phyloP scores from a whole-genome alignment of 2,888 invertebrate species.

The Anthophora plumipes region DNA sequence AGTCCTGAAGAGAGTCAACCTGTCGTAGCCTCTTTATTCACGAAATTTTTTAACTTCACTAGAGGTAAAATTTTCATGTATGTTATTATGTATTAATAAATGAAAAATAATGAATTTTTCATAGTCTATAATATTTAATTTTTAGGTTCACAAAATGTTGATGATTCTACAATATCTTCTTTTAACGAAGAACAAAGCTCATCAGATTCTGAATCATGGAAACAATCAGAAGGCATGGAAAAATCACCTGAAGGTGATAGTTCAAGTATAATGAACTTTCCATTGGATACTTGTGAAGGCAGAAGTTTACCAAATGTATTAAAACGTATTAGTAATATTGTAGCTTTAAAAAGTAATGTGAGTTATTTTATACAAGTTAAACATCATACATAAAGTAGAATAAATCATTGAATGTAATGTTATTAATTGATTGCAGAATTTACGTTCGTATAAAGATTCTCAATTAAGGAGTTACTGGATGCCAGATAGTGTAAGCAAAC shows the following conservation, averaged over 20 bases:
- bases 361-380: conserved; percentile 78
- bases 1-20: conserved; percentile 91
- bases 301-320: conserved; percentile 94
- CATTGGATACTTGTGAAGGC: conserved; percentile 88
- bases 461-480: conserved; percentile 98
- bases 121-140: background rate
- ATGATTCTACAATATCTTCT: conserved; percentile 70
- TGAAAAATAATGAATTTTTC: background rate
- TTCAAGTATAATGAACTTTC: conserved; percentile 77
- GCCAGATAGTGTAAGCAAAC: conserved; percentile 97
- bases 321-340: conserved; percentile 93
- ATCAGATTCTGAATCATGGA: conserved; percentile 80
- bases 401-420: background rate
- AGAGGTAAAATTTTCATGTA: conserved; percentile 84
- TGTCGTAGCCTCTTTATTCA: conserved; percentile 90
- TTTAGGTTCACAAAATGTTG: conserved; percentile 65
- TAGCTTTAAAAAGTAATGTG: conserved; percentile 93
- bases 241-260: conserved; percentile 80
- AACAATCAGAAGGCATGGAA: conserved; percentile 73
- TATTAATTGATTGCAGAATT: conserved; percentile 85
- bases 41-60: conserved; percentile 90
- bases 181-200: conserved; percentile 79
- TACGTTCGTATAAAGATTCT: conserved; percentile 93
- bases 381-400: background rate
- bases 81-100: background rate